Evolutionary conservation across 2,797 vertebrate species (phyloP).

Genomic region (Oceanodroma leucorhoa): DNA sequence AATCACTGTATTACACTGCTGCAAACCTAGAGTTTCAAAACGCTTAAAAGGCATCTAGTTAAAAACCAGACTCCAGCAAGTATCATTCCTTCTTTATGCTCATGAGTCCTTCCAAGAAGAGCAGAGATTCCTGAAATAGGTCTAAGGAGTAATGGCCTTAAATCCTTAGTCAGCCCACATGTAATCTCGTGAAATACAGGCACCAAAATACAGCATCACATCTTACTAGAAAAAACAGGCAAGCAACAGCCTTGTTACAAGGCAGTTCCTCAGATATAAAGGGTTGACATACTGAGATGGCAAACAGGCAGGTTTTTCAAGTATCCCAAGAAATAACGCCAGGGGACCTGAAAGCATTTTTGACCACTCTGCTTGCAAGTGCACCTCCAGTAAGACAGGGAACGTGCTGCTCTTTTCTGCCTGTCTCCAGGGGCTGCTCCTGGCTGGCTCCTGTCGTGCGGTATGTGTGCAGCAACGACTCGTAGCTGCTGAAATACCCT

Average conservation of each 20-base stretch:
- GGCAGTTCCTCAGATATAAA: background rate
- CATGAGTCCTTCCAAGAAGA: background rate
- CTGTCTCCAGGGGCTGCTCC: background rate
- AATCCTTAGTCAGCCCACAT: background rate
- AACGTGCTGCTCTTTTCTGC: background rate
- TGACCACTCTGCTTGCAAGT: background rate
- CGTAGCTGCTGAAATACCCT: background rate
- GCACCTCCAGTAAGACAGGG: background rate
- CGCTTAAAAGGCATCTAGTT: background rate
- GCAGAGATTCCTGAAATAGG: background rate
- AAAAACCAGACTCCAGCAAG: background rate
- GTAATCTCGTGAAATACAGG: background rate
- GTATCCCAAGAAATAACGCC: background rate
- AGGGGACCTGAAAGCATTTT: background rate
- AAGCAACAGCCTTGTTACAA: background rate
- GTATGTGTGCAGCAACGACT: background rate
- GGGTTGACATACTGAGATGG: background rate
- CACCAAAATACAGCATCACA: background rate
- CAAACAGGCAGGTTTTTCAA: background rate
- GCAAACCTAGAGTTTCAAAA: background rate
- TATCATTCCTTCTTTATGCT: background rate
- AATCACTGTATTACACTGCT: background rate
- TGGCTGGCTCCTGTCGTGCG: accelerated
- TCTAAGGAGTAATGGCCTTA: background rate
- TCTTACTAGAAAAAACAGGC: background rate